Percentiles rank a stretch among this genome's conserved stretches.
Evolutionary conservation across 2,888 invertebrate species (phyloP).

Genomic region (Parnassius smintheus): DNA sequence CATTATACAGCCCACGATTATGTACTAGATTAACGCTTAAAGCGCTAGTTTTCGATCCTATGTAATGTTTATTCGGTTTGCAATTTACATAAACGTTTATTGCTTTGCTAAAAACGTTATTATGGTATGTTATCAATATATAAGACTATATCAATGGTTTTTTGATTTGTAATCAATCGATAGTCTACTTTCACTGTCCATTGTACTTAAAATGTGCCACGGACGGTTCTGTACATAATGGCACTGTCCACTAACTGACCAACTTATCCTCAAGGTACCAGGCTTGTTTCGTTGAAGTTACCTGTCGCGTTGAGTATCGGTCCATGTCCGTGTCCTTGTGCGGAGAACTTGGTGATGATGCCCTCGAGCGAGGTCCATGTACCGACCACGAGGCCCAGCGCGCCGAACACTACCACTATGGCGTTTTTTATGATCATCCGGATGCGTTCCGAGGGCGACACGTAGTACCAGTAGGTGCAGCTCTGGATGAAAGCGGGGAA

Average conservation of each 20-base stretch:
- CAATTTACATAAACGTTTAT: too few species aligned
- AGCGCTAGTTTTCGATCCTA: neutral
- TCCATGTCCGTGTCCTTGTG: conserved; percentile 21
- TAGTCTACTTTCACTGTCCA: neutral
- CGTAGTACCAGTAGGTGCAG: conserved; percentile 89
- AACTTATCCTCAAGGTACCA: conserved; percentile 30
- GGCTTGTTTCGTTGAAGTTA: conserved; percentile 34
- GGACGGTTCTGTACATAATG: conserved; percentile 44
- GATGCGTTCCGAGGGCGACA: conserved; percentile 74
- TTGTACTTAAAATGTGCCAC: conserved; percentile 43
- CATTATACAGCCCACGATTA: conserved; percentile 11
- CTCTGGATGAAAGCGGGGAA: conserved; percentile 95
- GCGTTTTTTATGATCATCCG: conserved; percentile 83
- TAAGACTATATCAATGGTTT: too few species aligned
- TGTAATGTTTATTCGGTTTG: neutral
- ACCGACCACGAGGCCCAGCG: conserved; percentile 85
- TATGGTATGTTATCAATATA: neutral
- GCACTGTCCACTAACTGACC: conserved; percentile 41
- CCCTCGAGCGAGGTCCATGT: conserved; percentile 85
- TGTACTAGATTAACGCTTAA: conserved; percentile 7
- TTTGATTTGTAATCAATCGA: neutral
- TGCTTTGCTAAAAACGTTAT: too few species aligned
- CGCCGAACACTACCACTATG: conserved; percentile 83
- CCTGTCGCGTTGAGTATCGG: conserved; percentile 33
- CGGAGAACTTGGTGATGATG: conserved; percentile 81